Evolutionary conservation across 2,888 invertebrate genomes (phyloP).

Genomic region (Proisotoma minuta): DNA sequence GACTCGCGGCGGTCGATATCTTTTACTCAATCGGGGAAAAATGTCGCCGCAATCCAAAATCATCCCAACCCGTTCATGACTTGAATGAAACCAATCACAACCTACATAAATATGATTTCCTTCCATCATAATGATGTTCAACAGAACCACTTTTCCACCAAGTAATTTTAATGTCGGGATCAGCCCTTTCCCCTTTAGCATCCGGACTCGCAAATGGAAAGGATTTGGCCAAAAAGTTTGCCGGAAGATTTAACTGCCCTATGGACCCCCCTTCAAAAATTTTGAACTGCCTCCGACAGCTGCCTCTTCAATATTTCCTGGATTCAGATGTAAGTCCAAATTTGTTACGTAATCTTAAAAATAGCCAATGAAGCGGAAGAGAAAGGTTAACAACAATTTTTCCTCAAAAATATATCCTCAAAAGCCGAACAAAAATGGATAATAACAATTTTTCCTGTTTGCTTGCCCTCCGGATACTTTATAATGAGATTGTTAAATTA

Average conservation of each 20-base stretch:
- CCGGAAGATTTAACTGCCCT: slow-evolving; percentile 45
- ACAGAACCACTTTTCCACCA: slow-evolving; percentile 60
- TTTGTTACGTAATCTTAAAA: too few relatives aligned
- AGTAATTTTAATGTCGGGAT: slow-evolving; percentile 70
- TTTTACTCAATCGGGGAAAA: background rate
- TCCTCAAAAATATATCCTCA: too few relatives aligned
- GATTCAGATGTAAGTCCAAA: slow-evolving; percentile 42
- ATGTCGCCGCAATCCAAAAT: slow-evolving; percentile 5
- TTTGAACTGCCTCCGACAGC: slow-evolving; percentile 46
- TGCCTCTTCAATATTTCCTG: slow-evolving; percentile 45
- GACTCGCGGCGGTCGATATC: background rate
- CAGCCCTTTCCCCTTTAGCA: slow-evolving; percentile 63
- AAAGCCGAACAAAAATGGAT: too few relatives aligned
- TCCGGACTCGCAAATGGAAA: slow-evolving; percentile 44
- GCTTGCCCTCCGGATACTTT: too few relatives aligned
- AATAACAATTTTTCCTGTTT: too few relatives aligned
- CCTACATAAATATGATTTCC: too few relatives aligned
- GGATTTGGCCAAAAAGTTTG: slow-evolving; percentile 50
- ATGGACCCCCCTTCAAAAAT: slow-evolving; percentile 45
- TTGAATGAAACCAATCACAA: slow-evolving; percentile 8
- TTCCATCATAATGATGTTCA: slow-evolving; percentile 7
- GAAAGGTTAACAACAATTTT: too few relatives aligned
- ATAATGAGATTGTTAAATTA: too few relatives aligned
- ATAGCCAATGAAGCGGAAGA: too few relatives aligned
- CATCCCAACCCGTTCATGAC: slow-evolving; percentile 21